Evolutionary conservation across 2,888 invertebrate genomes (phyloP).

Genomic region (Proisotoma minuta): DNA sequence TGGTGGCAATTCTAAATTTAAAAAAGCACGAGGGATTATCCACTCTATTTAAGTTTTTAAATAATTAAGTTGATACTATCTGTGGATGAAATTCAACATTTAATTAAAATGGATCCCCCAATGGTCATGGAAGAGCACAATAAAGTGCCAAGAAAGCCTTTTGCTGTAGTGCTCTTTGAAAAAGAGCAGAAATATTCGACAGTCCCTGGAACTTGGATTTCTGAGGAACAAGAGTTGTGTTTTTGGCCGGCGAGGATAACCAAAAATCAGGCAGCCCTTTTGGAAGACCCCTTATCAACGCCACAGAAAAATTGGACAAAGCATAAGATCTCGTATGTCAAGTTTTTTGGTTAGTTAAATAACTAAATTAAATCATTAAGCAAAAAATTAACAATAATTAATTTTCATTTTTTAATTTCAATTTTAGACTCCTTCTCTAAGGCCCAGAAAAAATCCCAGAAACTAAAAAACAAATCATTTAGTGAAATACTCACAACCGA

Average conservation of each 20-base stretch:
- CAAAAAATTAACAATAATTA: neutral
- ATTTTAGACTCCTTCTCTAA: no score
- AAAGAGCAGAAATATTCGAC: neutral
- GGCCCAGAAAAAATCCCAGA: no score
- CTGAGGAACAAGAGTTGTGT: neutral
- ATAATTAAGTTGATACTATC: no score
- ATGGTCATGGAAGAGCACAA: neutral
- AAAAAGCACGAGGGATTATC: no score
- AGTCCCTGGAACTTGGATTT: neutral
- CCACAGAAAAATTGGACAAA: neutral
- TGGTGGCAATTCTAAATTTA: no score
- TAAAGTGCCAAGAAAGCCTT: neutral
- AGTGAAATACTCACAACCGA: no score
- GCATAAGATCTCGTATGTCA: neutral
- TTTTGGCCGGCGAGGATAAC: neutral
- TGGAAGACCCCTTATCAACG: neutral
- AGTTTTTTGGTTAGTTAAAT: neutral
- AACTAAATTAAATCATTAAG: neutral
- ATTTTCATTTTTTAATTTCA: no score
- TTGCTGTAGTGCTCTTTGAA: neutral
- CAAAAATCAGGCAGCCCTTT: neutral
- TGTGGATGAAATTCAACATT: no score
- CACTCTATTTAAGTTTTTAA: no score
- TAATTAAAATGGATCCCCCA: no score
- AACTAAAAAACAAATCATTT: no score